phyloP scores from a whole-genome alignment of 2,888 invertebrate genomes.

The Cephus pulcher region DNA sequence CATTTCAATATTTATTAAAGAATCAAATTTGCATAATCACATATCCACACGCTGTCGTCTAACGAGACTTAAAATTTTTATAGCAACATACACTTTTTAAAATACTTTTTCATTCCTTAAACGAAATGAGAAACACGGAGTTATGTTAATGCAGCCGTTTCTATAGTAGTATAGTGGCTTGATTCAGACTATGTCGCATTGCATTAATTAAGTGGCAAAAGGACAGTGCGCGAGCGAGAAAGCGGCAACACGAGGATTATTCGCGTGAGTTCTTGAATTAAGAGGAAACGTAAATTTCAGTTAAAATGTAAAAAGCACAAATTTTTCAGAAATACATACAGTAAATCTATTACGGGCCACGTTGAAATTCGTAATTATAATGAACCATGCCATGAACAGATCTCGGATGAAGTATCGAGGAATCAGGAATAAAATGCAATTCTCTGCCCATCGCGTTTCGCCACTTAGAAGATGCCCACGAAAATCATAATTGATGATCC shows the following conservation, averaged over 20 bases:
- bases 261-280: background rate
- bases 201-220: background rate
- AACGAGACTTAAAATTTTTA: background rate
- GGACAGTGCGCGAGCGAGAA: background rate
- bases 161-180: background rate
- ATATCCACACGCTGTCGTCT: background rate
- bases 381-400: background rate
- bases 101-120: background rate
- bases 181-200: background rate
- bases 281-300: background rate
- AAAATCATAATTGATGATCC: conserved; percentile 6
- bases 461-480: background rate
- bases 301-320: background rate
- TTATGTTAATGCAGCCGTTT: background rate
- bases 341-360: background rate
- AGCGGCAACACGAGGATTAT: background rate
- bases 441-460: background rate
- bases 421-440: background rate
- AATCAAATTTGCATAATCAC: background rate
- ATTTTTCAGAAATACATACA: background rate
- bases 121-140: background rate
- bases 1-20: background rate
- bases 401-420: background rate
- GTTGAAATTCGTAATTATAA: background rate
- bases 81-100: background rate